Base-by-base conservation (phyloP, 92 coral and sea anemone species). In the Desmophyllum pertusum region DNA sequence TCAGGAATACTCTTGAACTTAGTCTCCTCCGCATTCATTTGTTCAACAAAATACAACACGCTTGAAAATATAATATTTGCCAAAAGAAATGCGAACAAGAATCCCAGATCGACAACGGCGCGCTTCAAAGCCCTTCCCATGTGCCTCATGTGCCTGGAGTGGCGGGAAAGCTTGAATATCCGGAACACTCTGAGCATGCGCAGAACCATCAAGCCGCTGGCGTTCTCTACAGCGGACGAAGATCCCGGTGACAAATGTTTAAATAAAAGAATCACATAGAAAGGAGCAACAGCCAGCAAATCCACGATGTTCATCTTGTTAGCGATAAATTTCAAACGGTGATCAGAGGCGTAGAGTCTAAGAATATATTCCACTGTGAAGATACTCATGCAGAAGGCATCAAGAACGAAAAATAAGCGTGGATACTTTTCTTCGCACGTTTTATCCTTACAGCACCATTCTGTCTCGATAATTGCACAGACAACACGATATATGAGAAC, bases 11-110 rank as follows among this genome's bases (percentile, higher is more conserved):
- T 95, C 50, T 46, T 82, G 73, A 93, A 95, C 21, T 89, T 69
- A 21, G 91, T 90, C 80, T 82, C 76, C 25, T 78, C 52, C 0
- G 91, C 87, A 37, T 81, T 80, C 46, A 63, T 76, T 29, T 75
- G 86, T 70, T 95, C 98, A 21, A 92, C 84, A 23, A 83, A 93
- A 73, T 85, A 95, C 37, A 95, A 52, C 66, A 94, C 92, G 67
- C 98, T 95, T 2, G 98, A 97, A 73, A 95, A 95, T n/a, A 95
- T 70, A 65, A 94, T 82, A 57, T 95, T 95, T 15, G 92, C 93
- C 69, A 95, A 83, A 27, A 79, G 69, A 67, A 95, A 95, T 10
- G 98, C 98, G 31, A 95, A 89, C 36, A 95, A 75, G 46, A 95
- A 95, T 0, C 98, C 98, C 48, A 95, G 78, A 73, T 95, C 98